A percentile compares a stretch with the other conserved stretches of the same genome.
These are phyloP conservation scores for Clarias macrocephalus DNA, from an alignment of 2,113 vertebrate genomes.

Conservation along the genomic window DNA sequence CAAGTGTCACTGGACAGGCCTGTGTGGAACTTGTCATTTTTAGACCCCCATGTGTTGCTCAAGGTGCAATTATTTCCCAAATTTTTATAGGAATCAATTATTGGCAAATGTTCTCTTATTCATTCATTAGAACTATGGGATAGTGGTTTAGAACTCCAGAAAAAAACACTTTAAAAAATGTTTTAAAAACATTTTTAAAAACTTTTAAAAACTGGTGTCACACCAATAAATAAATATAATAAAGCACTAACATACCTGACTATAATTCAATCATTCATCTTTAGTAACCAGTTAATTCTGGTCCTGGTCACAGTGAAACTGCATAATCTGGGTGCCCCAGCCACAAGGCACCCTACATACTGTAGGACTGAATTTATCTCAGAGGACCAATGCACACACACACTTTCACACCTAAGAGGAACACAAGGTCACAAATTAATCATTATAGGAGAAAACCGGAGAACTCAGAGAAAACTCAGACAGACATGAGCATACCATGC, in stretches of 20 bases:
- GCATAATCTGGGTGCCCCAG: not conserved
- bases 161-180: not conserved
- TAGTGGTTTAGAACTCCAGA: not conserved
- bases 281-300: not conserved
- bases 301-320: not conserved
- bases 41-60: not conserved
- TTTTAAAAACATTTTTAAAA: too few relatives aligned
- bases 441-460: not conserved
- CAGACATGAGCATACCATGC: not conserved
- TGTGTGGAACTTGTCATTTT: not conserved
- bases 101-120: not conserved
- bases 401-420: not conserved
- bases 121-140: not conserved
- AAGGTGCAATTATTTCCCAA: not conserved
- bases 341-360: not conserved
- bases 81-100: not conserved
- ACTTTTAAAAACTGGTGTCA: too few relatives aligned
- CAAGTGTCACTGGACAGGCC: constrained; percentile 3
- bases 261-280: not conserved
- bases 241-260: not conserved
- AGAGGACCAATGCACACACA: not conserved
- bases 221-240: not conserved
- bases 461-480: not conserved
- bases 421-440: not conserved
- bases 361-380: not conserved